Conservation (phyloP, 2,888 invertebrate genomes). For the Amiota communis region DNA sequence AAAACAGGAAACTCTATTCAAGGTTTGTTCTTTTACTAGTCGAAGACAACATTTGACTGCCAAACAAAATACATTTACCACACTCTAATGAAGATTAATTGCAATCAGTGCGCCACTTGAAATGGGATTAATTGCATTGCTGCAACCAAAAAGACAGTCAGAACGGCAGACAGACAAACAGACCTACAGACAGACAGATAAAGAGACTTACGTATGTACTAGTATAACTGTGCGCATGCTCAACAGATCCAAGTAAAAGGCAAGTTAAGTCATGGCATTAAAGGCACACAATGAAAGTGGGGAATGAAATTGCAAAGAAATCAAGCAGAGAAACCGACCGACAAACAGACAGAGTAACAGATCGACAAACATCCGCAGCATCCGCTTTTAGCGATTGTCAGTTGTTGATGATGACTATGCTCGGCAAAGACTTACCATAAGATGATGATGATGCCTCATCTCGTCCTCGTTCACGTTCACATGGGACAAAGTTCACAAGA, state of each 20-base stretch:
- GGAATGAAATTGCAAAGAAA: background rate
- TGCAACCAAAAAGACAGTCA: constrained; percentile 6
- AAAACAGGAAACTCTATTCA: too few species aligned
- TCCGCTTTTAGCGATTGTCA: constrained; percentile 5
- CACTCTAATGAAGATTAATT: constrained; percentile 73
- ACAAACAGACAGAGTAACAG: constrained; percentile 6
- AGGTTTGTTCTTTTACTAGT: background rate
- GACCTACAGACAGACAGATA: background rate
- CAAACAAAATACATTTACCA: constrained; percentile 34
- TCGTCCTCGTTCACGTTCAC: constrained; percentile 24
- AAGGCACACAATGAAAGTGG: too few species aligned
- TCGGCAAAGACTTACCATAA: constrained; percentile 27
- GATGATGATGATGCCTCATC: constrained; percentile 40
- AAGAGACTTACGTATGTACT: background rate
- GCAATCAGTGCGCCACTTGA: constrained; percentile 70
- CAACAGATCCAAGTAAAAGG: background rate
- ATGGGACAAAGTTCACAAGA: constrained; percentile 68
- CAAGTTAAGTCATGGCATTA: too few species aligned
- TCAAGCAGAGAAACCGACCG: constrained; percentile 2
- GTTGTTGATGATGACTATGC: background rate
- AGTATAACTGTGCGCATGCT: constrained; percentile 4
- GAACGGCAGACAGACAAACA: background rate
- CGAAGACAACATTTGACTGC: constrained; percentile 11
- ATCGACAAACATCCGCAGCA: background rate
- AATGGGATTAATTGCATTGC: constrained; percentile 68